Conservation (phyloP, 2,888 invertebrate species). For the Mactromeris polynyma region DNA sequence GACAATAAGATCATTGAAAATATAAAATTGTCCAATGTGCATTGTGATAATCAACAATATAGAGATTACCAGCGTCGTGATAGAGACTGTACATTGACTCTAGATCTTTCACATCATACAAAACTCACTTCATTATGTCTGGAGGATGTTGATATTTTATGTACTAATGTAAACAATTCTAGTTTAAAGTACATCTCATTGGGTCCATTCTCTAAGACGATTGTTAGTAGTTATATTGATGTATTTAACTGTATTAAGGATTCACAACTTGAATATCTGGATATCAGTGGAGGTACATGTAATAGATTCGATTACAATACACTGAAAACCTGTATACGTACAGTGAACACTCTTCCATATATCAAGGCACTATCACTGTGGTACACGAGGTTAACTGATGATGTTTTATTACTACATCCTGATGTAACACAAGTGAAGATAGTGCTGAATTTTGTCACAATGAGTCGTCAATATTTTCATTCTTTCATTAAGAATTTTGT, state of each 20-base stretch:
- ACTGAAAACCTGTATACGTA: not conserved
- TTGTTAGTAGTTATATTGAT: not conserved
- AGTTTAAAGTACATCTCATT: not conserved
- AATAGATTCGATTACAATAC: not conserved
- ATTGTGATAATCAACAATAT: not conserved
- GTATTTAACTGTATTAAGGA: not conserved
- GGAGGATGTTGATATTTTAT: not conserved
- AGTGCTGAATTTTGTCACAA: not conserved
- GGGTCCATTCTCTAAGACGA: not conserved
- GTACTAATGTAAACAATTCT: not conserved
- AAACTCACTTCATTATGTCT: not conserved
- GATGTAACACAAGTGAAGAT: not conserved
- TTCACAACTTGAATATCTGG: not conserved
- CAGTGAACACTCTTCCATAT: not conserved
- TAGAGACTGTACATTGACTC: not conserved
- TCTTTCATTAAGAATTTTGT: not conserved
- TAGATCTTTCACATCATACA: not conserved
- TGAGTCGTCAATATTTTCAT: conserved; percentile 4
- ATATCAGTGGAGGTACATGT: not conserved
- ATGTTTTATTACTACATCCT: not conserved
- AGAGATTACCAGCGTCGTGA: not conserved
- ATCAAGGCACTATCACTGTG: not conserved
- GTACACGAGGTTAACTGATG: not conserved
- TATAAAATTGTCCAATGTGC: too few species aligned
- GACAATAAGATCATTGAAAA: too few species aligned